A percentile compares a stretch with the other conserved stretches of the same genome.
Evolutionary conservation across 2,888 invertebrate species (phyloP).

Genomic region (Dolichomitus sp.): DNA sequence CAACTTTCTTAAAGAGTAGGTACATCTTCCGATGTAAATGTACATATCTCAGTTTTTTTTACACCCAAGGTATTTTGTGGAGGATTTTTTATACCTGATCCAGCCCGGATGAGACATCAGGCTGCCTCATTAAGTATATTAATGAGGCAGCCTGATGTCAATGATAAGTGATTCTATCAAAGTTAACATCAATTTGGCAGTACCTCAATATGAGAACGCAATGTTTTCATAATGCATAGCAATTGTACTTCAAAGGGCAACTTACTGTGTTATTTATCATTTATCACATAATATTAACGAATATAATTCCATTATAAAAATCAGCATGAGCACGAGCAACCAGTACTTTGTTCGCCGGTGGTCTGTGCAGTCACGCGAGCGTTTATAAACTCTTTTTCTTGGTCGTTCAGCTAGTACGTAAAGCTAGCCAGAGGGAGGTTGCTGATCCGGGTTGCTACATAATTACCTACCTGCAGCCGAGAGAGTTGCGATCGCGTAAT

Average conservation of each 20-base stretch:
- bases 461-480: constrained; percentile 44
- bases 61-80: too few species aligned
- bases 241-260: neutral
- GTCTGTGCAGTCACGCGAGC: constrained; percentile 59
- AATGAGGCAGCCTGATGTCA: too few species aligned
- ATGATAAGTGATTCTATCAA: too few species aligned
- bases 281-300: constrained; percentile 50
- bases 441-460: constrained; percentile 44
- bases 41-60: too few species aligned
- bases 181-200: neutral
- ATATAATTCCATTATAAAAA: constrained; percentile 64
- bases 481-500: constrained; percentile 59
- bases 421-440: constrained; percentile 34
- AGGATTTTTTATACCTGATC: too few species aligned
- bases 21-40: too few species aligned
- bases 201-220: neutral
- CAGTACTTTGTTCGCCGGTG: constrained; percentile 50
- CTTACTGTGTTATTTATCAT: constrained; percentile 39
- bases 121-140: too few species aligned
- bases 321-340: constrained; percentile 44
- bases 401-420: constrained; percentile 22
- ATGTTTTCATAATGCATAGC: neutral
- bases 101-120: too few species aligned
- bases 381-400: constrained; percentile 64
- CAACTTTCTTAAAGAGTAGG: too few species aligned